Evolutionary conservation across 2,888 invertebrate species (phyloP).

Genomic region (Chloromyia formosa): DNA sequence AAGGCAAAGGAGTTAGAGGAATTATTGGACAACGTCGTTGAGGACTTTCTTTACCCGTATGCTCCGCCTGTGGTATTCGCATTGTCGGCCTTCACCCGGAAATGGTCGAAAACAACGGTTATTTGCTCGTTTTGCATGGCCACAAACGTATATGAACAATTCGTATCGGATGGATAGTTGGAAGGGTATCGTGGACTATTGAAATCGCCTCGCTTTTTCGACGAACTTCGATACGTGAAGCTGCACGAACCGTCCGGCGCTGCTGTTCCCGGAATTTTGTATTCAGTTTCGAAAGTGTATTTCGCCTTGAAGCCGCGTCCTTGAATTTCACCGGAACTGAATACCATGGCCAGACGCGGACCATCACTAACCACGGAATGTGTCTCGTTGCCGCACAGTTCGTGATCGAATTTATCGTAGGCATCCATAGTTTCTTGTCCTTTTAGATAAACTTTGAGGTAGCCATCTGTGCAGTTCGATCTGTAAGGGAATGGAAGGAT

Average conservation of each 20-base stretch:
- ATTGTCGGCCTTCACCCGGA: conserved; percentile 85
- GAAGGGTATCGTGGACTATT: conserved; percentile 97
- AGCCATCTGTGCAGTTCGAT: conserved; percentile 85
- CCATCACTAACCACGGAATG: conserved; percentile 87
- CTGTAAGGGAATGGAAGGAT: conserved; percentile 52
- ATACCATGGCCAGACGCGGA: conserved; percentile 92
- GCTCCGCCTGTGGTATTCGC: conserved; percentile 79
- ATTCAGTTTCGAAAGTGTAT: conserved; percentile 75
- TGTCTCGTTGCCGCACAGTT: conserved; percentile 90
- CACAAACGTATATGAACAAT: conserved; percentile 91
- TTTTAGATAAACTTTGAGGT: conserved; percentile 88
- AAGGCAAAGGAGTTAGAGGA: not conserved
- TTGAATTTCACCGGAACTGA: conserved; percentile 90
- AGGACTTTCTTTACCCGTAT: conserved; percentile 74
- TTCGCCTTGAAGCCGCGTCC: conserved; percentile 86
- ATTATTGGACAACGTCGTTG: not conserved
- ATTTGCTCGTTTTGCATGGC: conserved; percentile 90
- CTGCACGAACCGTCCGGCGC: conserved; percentile 91
- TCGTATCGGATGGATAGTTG: conserved; percentile 94
- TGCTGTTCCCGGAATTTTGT: conserved; percentile 92
- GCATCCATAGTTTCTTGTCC: conserved; percentile 93
- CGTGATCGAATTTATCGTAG: conserved; percentile 92
- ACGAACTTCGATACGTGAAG: conserved; percentile 89
- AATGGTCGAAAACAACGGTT: conserved; percentile 89
- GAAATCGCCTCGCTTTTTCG: conserved; percentile 88